Percentiles rank a stretch among this genome's conserved stretches.
phyloP scores from a whole-genome alignment of 1,140 invertebrate genomes.

The Anoplolepis gracilipes region DNA sequence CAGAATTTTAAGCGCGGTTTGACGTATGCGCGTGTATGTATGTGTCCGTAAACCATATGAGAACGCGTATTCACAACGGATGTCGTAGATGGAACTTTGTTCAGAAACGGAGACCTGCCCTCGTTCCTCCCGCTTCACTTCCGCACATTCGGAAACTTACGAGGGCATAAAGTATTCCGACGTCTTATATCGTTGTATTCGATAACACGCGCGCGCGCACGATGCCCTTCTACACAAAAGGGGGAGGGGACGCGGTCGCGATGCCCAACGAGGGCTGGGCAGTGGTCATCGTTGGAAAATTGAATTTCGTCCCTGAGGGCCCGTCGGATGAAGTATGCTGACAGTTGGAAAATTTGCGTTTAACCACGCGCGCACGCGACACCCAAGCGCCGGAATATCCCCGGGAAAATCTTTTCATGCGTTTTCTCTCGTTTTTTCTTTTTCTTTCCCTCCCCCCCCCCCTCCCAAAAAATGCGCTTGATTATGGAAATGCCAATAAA shows the following conservation, averaged over 20 bases:
- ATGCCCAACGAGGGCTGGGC: slow-evolving; percentile 75
- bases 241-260: slow-evolving; percentile 35
- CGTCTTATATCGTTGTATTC: slow-evolving; percentile 71
- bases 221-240: slow-evolving; percentile 1
- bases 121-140: slow-evolving; percentile 62
- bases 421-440: too few species aligned
- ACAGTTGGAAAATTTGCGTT: slow-evolving; percentile 81
- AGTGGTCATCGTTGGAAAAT: slow-evolving; percentile 85
- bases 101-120: slow-evolving; percentile 32
- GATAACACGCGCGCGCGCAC: slow-evolving; percentile 37
- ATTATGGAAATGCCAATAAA: background rate
- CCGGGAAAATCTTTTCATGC: slow-evolving; percentile 48
- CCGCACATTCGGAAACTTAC: slow-evolving; percentile 81
- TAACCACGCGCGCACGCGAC: slow-evolving; percentile 68
- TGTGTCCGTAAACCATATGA: background rate
- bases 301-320: slow-evolving; percentile 85
- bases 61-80: background rate
- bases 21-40: slow-evolving; percentile 33
- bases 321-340: slow-evolving; percentile 82
- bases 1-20: slow-evolving; percentile 85
- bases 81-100: slow-evolving; percentile 42
- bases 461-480: too few species aligned
- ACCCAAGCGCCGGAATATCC: slow-evolving; percentile 33
- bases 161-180: slow-evolving; percentile 82
- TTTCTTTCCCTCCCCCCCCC: too few species aligned